Evolutionary conservation across 2,888 invertebrate species (phyloP).

Genomic region (Tiliacea citrago): DNA sequence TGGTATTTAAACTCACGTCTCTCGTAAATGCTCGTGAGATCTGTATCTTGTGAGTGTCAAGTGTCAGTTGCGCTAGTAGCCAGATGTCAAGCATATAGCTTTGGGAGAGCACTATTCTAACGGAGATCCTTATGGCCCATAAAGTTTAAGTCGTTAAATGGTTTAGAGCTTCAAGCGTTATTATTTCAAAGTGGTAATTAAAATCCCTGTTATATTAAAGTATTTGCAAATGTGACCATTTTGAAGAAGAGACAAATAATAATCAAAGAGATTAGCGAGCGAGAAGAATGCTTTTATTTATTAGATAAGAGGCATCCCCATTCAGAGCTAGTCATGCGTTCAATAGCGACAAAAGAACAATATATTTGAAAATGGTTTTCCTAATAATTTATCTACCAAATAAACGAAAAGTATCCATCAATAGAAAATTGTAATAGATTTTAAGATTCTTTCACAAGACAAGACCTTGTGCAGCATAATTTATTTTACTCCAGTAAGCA

Average conservation of each 20-base stretch:
- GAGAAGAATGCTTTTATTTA: constrained; percentile 10
- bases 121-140: constrained; percentile 9
- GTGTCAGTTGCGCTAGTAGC: background rate
- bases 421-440: background rate
- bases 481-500: background rate
- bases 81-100: constrained; percentile 16
- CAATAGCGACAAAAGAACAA: constrained; percentile 16
- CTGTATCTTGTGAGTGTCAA: background rate
- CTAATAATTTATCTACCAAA: background rate
- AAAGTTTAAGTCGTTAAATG: constrained; percentile 22
- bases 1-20: constrained; percentile 27
- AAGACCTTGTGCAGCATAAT: background rate
- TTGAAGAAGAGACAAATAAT: background rate
- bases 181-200: constrained; percentile 17
- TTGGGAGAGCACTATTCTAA: background rate
- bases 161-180: constrained; percentile 18
- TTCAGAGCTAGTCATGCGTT: constrained; percentile 32
- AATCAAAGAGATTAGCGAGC: background rate
- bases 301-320: background rate
- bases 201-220: background rate
- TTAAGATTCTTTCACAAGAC: background rate
- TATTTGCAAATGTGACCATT: constrained; percentile 17
- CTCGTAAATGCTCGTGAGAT: background rate
- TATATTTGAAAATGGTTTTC: constrained; percentile 2
- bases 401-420: background rate